These are phyloP conservation scores for Saturnia japonica DNA, from an alignment of 2,888 invertebrate genomes.

Conservation along the genomic window DNA sequence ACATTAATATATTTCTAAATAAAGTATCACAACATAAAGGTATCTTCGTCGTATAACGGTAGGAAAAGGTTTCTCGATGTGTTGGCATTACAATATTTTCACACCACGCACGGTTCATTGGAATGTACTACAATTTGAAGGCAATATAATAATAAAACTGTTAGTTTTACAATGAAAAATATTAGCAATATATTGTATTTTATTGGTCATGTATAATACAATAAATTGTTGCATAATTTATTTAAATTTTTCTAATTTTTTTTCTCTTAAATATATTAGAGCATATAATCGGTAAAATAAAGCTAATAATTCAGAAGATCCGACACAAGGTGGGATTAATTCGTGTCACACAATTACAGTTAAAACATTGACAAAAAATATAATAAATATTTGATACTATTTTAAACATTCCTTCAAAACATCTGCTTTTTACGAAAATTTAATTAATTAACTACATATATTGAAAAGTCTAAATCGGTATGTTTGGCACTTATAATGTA, in stretches of 20 bases:
- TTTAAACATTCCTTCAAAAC: background rate
- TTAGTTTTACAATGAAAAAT: background rate
- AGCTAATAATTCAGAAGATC: conserved; percentile 4
- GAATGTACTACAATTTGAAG: background rate
- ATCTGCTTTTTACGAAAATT: background rate
- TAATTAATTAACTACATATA: background rate
- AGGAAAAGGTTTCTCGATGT: background rate
- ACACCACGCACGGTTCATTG: background rate
- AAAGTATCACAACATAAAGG: background rate
- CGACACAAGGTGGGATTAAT: conserved; percentile 12
- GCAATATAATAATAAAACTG: background rate
- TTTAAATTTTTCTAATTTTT: background rate
- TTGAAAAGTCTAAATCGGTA: background rate
- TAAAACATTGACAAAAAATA: background rate
- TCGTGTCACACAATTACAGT: conserved; percentile 7
- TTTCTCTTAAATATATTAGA: conserved; percentile 1
- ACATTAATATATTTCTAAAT: background rate
- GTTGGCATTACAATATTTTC: background rate
- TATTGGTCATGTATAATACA: conserved; percentile 4
- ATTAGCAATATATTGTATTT: background rate
- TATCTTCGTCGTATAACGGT: background rate
- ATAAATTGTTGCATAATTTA: background rate
- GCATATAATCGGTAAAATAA: background rate
- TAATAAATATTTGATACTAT: background rate
- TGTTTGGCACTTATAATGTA: conserved; percentile 5